These are phyloP conservation scores for Strix uralensis DNA, from an alignment of 2,113 vertebrate genomes.

Conservation along the genomic window DNA sequence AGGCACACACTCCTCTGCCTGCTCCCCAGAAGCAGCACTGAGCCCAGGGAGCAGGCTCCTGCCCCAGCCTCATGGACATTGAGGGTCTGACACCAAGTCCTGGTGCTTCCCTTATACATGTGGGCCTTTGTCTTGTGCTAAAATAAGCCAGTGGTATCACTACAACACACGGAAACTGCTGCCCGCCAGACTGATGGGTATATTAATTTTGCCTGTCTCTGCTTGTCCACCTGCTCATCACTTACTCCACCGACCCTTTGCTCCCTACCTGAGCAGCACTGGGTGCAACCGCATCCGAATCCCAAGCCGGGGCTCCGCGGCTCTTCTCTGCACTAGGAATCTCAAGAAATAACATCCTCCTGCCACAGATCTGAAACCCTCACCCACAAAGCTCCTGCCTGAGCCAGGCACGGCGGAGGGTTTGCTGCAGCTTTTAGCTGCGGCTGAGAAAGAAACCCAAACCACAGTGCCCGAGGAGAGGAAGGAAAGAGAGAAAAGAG, in stretches of 20 bases:
- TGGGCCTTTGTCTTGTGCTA: background rate
- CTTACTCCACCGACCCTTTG: background rate
- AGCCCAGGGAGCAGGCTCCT: fast-evolving
- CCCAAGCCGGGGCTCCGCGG: fast-evolving
- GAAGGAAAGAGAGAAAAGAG: background rate
- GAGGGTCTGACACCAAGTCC: background rate
- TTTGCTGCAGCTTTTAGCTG: background rate
- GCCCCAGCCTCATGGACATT: fast-evolving
- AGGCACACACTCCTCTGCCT: background rate
- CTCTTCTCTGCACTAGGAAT: background rate
- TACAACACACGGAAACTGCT: fast-evolving
- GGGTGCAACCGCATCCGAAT: fast-evolving
- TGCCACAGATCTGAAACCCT: fast-evolving
- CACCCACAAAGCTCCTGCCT: background rate
- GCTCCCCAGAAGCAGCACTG: background rate
- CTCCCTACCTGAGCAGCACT: background rate
- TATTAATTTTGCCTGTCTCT: background rate
- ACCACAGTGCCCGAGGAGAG: background rate
- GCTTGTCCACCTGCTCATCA: background rate
- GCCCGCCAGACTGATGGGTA: background rate
- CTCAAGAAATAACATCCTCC: background rate
- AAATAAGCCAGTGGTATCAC: fast-evolving
- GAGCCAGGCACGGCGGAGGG: fast-evolving
- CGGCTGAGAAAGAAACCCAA: background rate
- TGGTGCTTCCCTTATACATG: fast-evolving